Percentiles rank a stretch among this genome's conserved stretches.
Evolutionary conservation across 2,113 vertebrate genomes (phyloP).

Genomic region (Ctenodactylus gundi): DNA sequence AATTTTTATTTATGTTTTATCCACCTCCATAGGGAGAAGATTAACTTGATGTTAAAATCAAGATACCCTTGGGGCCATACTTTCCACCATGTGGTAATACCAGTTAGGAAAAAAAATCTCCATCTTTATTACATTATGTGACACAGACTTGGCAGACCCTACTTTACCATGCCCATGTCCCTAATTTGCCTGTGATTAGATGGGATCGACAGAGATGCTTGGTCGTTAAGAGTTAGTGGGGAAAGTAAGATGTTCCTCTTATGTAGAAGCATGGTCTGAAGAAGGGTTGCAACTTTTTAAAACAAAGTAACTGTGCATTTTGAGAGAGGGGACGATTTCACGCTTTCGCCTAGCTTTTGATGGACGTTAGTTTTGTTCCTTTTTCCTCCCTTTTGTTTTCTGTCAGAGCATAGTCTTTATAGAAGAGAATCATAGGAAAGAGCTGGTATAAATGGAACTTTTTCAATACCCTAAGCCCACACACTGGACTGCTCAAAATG

Average conservation of each 20-base stretch:
- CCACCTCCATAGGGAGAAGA: not conserved
- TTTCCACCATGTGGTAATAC: not conserved
- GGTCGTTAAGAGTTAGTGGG: not conserved
- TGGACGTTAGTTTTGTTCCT: not conserved
- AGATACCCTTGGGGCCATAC: not conserved
- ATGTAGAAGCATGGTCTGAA: not conserved
- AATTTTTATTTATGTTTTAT: not conserved
- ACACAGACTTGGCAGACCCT: not conserved
- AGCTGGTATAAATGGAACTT: not conserved
- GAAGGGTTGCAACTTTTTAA: not conserved
- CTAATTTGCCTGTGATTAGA: not conserved
- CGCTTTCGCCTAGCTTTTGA: slow-evolving; percentile 35
- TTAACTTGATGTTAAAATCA: not conserved
- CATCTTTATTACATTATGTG: not conserved
- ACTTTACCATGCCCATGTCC: not conserved
- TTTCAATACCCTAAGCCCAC: not conserved
- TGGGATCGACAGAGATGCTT: not conserved
- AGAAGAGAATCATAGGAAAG: not conserved
- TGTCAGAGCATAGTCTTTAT: not conserved
- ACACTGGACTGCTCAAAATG: not conserved
- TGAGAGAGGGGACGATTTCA: not conserved
- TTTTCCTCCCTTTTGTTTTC: slow-evolving; percentile 33
- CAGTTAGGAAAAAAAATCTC: not conserved
- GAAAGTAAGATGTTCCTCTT: not conserved
- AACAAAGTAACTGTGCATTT: not conserved